Conservation (phyloP, 1,140 invertebrate genomes). For the Aphaenogaster floridana region DNA sequence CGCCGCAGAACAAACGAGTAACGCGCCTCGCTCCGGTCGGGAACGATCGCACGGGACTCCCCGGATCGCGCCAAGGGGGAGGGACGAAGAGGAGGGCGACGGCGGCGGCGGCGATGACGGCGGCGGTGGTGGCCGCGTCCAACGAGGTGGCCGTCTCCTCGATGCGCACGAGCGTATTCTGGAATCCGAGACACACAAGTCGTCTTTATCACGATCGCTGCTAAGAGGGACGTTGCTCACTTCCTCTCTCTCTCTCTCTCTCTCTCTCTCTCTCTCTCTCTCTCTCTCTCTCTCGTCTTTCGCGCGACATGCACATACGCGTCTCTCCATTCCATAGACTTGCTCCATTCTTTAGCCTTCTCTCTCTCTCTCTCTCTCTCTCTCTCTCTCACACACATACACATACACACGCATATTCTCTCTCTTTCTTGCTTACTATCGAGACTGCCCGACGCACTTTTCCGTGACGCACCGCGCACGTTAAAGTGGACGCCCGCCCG, state of each 20-base stretch:
- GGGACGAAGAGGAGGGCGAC: constrained; percentile 8
- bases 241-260: not conserved
- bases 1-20: constrained; percentile 61
- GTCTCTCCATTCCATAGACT: not conserved
- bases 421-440: constrained; percentile 21
- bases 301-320: constrained; percentile 1
- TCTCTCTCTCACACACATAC: not conserved
- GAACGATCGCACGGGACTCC: constrained; percentile 45
- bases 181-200: constrained; percentile 68
- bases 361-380: not conserved
- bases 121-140: constrained; percentile 21
- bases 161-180: constrained; percentile 52
- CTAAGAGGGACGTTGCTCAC: constrained; percentile 9
- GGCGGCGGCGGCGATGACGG: not conserved
- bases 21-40: constrained; percentile 48
- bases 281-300: not conserved
- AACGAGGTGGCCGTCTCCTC: constrained; percentile 9
- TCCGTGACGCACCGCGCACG: constrained; percentile 49
- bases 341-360: not conserved
- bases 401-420: not conserved
- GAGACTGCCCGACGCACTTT: constrained; percentile 51
- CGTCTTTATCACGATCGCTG: constrained; percentile 62
- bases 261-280: constrained; percentile 10
- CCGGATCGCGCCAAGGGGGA: constrained; percentile 19
- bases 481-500: constrained; percentile 23